A percentile compares a stretch with the other conserved stretches of the same genome.
Conservation (phyloP, 2,888 invertebrate genomes). For the Pecten maximus region DNA sequence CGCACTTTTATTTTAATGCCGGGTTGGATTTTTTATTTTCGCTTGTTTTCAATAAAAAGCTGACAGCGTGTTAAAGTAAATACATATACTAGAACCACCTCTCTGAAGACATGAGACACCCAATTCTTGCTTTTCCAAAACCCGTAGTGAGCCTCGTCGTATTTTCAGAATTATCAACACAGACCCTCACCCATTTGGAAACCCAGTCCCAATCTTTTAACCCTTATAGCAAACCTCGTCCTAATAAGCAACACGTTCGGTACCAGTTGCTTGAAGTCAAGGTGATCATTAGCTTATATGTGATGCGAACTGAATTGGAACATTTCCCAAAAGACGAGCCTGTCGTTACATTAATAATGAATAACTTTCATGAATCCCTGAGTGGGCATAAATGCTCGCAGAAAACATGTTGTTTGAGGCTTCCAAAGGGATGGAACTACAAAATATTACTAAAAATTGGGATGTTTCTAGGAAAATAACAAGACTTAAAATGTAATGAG, state of each 20-base stretch:
- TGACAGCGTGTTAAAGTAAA: no score
- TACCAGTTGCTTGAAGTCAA: conserved; percentile 19
- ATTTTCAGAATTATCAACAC: background rate
- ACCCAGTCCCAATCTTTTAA: background rate
- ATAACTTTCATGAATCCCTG: conserved; percentile 24
- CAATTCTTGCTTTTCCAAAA: background rate
- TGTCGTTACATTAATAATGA: conserved; percentile 25
- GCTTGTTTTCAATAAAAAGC: no score
- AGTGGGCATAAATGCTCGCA: background rate
- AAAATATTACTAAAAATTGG: background rate
- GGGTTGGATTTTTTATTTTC: no score
- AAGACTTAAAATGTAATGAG: background rate
- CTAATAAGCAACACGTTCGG: conserved; percentile 3
- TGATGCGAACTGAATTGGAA: background rate
- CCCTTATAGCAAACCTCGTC: background rate
- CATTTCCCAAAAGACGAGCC: conserved; percentile 2
- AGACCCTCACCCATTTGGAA: background rate
- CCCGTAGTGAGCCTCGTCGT: background rate
- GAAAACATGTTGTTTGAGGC: background rate
- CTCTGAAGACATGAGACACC: background rate
- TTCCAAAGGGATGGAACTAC: background rate
- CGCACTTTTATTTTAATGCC: no score
- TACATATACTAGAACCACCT: background rate
- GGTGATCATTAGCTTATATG: conserved; percentile 15
- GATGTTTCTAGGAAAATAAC: background rate